These are phyloP conservation scores for Prochilodus magdalenae DNA, from an alignment of 2,113 vertebrate species.

Conservation along the genomic window DNA sequence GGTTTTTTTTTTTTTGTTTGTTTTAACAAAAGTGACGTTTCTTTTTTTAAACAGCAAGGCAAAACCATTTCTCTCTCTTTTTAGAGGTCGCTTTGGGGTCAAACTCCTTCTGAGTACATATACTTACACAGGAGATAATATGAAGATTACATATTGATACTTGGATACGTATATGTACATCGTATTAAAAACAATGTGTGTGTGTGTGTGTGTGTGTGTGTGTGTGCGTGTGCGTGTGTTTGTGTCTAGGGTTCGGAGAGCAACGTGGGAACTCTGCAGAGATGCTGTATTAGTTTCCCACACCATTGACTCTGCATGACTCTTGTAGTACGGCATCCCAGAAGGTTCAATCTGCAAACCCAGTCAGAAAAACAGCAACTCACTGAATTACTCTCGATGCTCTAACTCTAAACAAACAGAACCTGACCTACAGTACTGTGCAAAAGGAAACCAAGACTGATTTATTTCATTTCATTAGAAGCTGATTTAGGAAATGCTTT, in stretches of 20 bases:
- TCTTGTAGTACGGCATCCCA: slow-evolving; percentile 19
- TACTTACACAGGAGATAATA: no score
- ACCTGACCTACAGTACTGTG: not conserved
- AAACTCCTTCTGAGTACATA: no score
- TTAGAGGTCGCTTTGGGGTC: no score
- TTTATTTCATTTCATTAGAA: no score
- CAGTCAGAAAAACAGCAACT: not conserved
- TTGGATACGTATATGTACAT: not conserved
- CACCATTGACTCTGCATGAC: slow-evolving; percentile 22
- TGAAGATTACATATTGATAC: no score
- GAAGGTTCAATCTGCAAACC: not conserved
- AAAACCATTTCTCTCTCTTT: no score
- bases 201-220: slow-evolving; percentile 14
- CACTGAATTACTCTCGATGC: no score
- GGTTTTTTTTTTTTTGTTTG: not conserved
- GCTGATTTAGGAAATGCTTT: no score
- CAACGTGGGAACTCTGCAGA: slow-evolving; percentile 50
- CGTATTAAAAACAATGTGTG: not conserved
- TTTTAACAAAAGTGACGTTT: not conserved
- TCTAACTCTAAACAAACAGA: not conserved
- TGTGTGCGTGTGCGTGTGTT: slow-evolving; percentile 31
- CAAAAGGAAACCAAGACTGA: no score
- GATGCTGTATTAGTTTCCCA: slow-evolving; percentile 47
- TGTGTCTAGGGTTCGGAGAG: slow-evolving; percentile 27
- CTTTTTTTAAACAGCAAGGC: no score